phyloP scores from a whole-genome alignment of 2,888 invertebrate genomes.

The Bugulina stolonifera region DNA sequence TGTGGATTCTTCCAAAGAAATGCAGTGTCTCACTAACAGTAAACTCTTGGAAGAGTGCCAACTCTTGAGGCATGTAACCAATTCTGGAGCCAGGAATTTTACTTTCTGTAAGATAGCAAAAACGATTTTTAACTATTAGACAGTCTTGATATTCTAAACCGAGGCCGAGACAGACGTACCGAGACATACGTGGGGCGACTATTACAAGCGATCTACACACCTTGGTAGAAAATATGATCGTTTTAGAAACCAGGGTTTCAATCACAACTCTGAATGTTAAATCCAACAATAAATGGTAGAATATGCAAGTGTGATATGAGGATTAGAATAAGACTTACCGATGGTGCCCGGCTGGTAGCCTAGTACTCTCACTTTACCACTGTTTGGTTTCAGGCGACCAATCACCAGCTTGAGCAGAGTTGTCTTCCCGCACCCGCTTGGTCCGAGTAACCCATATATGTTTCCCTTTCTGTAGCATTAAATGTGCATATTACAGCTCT shows the following conservation, averaged over 20 bases:
- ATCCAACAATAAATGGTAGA: too few species aligned
- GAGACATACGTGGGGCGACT: too few species aligned
- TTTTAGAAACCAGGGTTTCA: too few species aligned
- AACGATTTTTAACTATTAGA: too few species aligned
- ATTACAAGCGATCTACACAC: too few species aligned
- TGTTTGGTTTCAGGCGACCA: slow-evolving; percentile 75
- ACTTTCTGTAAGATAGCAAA: slow-evolving; percentile 24
- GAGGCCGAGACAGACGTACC: too few species aligned
- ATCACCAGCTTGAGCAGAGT: slow-evolving; percentile 87
- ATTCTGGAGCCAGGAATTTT: slow-evolving; percentile 87
- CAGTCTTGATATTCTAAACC: too few species aligned
- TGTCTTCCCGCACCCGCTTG: slow-evolving; percentile 88
- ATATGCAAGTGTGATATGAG: too few species aligned
- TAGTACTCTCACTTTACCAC: slow-evolving; percentile 81
- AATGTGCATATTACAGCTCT: too few species aligned
- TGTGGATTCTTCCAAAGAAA: slow-evolving; percentile 93
- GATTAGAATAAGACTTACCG: slow-evolving; percentile 58
- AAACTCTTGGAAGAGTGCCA: slow-evolving; percentile 58
- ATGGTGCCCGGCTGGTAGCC: slow-evolving; percentile 82
- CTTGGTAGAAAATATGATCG: too few species aligned
- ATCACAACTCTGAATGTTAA: too few species aligned
- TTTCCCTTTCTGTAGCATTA: slow-evolving; percentile 16
- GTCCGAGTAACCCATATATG: slow-evolving; percentile 88
- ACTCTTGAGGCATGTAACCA: slow-evolving; percentile 84
- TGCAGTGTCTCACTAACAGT: slow-evolving; percentile 89